Base-by-base conservation (phyloP, 2,888 invertebrate genomes). In the Pristionchus mayeri region DNA sequence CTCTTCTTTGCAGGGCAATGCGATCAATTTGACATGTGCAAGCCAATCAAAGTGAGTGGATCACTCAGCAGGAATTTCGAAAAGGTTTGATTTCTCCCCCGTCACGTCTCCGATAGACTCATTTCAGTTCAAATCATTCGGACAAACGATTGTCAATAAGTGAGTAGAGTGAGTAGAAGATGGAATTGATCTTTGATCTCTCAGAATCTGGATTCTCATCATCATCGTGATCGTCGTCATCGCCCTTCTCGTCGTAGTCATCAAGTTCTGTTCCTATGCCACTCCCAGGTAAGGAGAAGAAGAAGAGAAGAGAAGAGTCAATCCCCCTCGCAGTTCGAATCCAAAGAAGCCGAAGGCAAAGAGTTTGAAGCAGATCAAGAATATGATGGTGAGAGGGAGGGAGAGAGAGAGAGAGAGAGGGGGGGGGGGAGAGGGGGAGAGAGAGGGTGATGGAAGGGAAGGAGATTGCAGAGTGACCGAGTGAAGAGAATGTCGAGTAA, bases 181-280 rank as follows among this genome's bases (percentile, higher is more conserved):
- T 44, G 27, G 27, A 60, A 24, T 60, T 60, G 60, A 60, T 60
- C 60, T 60, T 60, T 60, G 60, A 60, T 60, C 60, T 60, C 27
- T 60, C 67, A 67, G 67, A 40, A 24, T n/a, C 24, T 67, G 67
- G 67, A 18, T 37, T 16, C 37, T 67, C 37, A 30, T 30, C 21
- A 16, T 67, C 18, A 37, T 67, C 7, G 37, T 67, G 0, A 16
- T 67, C 67, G 67, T 21, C 4, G 67, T 67, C 6, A 37, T 67
- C 1, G 37, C n/a, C 9, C 4, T 67, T 37, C 67, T 67, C 67
- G 67, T 67, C 16, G 21, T 67, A 3, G 67, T 67, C n/a, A 67
- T 67, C 67, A 67, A 67, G 18, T 67, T 67, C 67, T 67, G 67
- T 37, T 67, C 67, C 21, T 67, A 67, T 37, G 67, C 67, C 6